phyloP scores from a whole-genome alignment of 2,888 invertebrate species.

The Tipula unca region DNA sequence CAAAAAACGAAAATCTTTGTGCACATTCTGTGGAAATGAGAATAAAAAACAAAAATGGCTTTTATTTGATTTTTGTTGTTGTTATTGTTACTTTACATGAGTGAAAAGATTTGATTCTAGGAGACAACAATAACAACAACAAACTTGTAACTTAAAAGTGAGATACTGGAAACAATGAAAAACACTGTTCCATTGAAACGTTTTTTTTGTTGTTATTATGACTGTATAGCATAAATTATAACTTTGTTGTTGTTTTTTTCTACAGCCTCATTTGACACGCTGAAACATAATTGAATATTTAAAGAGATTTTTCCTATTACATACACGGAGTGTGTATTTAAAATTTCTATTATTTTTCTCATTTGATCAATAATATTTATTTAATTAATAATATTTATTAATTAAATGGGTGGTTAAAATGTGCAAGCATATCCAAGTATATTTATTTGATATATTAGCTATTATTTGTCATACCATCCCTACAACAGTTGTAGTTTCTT shows the following conservation, averaged over 20 bases:
- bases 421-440: no score
- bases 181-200: neutral
- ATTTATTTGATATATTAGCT: no score
- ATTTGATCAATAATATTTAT: no score
- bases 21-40: neutral
- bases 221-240: neutral
- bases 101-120: neutral
- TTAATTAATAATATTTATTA: no score
- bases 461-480: no score
- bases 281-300: neutral
- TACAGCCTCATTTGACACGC: no score
- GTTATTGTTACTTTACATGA: neutral
- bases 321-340: no score
- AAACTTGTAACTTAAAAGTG: neutral
- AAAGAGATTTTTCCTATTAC: no score
- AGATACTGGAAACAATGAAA: neutral
- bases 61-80: neutral
- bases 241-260: no score
- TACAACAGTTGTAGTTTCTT: no score
- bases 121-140: neutral
- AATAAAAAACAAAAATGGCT: neutral
- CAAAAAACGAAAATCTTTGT: neutral
- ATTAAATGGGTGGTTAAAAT: no score
- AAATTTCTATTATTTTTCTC: no score
- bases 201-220: neutral